These are phyloP conservation scores for Arion vulgaris DNA, from an alignment of 1,140 invertebrate genomes.

Conservation along the genomic window DNA sequence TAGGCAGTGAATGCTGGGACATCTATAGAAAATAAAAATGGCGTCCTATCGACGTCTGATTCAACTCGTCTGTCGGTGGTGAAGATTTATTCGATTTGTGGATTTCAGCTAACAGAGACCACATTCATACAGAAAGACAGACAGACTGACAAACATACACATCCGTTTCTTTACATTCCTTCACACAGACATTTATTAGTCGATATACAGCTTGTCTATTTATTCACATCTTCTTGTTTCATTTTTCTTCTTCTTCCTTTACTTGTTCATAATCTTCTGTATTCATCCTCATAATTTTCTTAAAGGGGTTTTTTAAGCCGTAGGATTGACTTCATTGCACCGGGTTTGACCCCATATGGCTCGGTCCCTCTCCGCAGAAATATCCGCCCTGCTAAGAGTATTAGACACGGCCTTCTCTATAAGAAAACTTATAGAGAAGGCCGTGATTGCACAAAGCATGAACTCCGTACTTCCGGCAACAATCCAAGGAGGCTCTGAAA, in stretches of 20 bases:
- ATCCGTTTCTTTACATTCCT: neutral
- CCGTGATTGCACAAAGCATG: too few relatives aligned
- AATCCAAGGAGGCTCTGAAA: too few relatives aligned
- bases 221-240: neutral
- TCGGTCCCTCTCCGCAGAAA: too few relatives aligned
- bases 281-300: too few relatives aligned
- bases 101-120: slow-evolving; percentile 7
- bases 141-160: neutral
- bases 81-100: slow-evolving; percentile 16
- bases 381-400: too few relatives aligned
- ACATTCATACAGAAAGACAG: neutral
- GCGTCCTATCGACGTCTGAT: slow-evolving; percentile 18
- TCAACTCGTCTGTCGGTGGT: neutral
- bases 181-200: neutral
- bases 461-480: too few relatives aligned
- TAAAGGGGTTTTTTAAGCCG: too few relatives aligned
- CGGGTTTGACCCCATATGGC: too few relatives aligned
- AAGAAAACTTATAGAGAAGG: too few relatives aligned
- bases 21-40: slow-evolving; percentile 17
- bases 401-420: too few relatives aligned
- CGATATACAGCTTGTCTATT: neutral
- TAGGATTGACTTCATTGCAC: too few relatives aligned
- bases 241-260: neutral
- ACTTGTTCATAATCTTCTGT: too few relatives aligned
- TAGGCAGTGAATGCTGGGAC: slow-evolving; percentile 18